Evolutionary conservation across 2,888 invertebrate species (phyloP).

Genomic region (Lottia gigantea): DNA sequence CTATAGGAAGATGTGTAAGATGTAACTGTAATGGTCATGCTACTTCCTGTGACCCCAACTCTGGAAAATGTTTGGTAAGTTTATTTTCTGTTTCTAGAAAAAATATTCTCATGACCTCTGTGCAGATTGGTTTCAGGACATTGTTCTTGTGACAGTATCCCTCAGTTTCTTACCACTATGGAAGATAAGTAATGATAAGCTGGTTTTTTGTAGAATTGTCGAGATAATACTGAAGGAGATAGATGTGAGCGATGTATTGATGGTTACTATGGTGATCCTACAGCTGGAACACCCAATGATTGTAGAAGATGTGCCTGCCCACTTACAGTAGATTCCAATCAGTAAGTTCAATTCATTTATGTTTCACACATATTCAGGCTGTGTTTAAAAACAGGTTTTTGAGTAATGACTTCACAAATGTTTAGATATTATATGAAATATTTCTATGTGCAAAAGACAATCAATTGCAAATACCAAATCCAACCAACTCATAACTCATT

Average conservation of each 20-base stretch:
- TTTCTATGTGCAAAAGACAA: too few species aligned
- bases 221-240: slow-evolving; percentile 87
- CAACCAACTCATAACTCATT: too few species aligned
- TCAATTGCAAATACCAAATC: too few species aligned
- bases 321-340: slow-evolving; percentile 59
- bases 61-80: slow-evolving; percentile 65
- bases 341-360: slow-evolving; percentile 43
- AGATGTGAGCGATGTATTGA: slow-evolving; percentile 84
- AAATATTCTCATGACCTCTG: too few species aligned
- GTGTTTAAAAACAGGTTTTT: too few species aligned
- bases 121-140: too few species aligned
- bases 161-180: too few species aligned
- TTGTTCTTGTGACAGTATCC: too few species aligned
- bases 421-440: too few species aligned
- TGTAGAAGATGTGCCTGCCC: slow-evolving; percentile 72
- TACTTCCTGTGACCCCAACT: slow-evolving; percentile 62
- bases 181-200: too few species aligned
- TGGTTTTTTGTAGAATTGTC: slow-evolving; percentile 77
- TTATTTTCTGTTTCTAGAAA: neutral
- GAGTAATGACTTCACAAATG: too few species aligned
- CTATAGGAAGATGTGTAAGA: slow-evolving; percentile 58
- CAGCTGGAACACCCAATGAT: slow-evolving; percentile 73
- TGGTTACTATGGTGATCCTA: slow-evolving; percentile 79
- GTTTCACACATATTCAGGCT: too few species aligned
- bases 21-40: slow-evolving; percentile 82